Base-by-base conservation (phyloP, 2,888 invertebrate species). In the Habroteleia sp. region DNA sequence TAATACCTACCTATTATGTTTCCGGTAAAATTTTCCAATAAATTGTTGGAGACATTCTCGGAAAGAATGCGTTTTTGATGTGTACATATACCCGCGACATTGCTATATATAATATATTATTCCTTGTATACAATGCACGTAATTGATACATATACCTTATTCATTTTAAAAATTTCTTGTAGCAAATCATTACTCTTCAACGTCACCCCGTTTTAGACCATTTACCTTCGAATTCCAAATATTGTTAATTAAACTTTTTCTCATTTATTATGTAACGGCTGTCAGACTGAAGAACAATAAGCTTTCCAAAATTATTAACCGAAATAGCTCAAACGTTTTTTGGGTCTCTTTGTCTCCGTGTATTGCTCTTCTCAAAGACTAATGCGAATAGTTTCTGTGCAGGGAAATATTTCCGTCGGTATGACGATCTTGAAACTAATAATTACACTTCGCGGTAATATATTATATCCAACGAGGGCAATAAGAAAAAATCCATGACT, bases 341-440 rank as follows among this genome's bases (percentile, higher is more conserved):
- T 48, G 39, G 4, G 27, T 46, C 50, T 10, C 7, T 39, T 42
- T 52, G 46, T 48, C 56, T 20, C 25, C 29, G 31, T 66, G 46
- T 56, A 66, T 56, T 56, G 46, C 56, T 46, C 31, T 31, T 39
- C 39, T 39, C 56, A 46, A 66, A 56, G 56, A 66, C 66, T 66
- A 66, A 66, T 66, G 66, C 46, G 56, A 66, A 66, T 66, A 66
- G 66, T 66, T 66, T 66, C 46, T 7, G 11, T 16, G 23, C 44
- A 4, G 8, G 35, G 3, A 56, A 52, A 54, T 66, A 66, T 66
- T 66, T 66, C 46, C 56, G 46, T 8, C 37, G 20, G 46, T 66
- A 66, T 66, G 66, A 56, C 56, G 58, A 68, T 58, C 56, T 66
- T 52, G 56, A 39, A 66, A 66, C 56, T 66, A 66, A 66, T 56